These are phyloP conservation scores for Pangasianodon gigas DNA, from an alignment of 2,113 vertebrate species.

Conservation along the genomic window DNA sequence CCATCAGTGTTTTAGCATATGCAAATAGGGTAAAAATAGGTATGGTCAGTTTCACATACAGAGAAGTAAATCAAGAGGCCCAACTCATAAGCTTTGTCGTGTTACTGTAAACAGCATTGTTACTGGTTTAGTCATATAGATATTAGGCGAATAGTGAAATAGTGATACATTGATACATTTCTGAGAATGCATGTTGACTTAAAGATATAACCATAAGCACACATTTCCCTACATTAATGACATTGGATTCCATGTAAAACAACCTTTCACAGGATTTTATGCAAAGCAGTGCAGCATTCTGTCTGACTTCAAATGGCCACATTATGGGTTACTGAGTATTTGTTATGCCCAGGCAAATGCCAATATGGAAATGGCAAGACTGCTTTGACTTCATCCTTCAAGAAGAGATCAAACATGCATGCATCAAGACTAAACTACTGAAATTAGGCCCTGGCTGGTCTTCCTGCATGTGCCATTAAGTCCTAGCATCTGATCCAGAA, in stretches of 20 bases:
- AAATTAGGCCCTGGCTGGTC: background rate
- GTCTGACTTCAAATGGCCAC: background rate
- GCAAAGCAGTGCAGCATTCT: constrained; percentile 19
- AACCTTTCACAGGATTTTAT: background rate
- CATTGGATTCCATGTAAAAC: background rate
- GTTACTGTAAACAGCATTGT: background rate
- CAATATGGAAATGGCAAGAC: background rate
- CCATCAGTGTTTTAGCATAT: background rate
- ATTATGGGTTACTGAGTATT: background rate
- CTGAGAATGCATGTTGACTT: constrained; percentile 5
- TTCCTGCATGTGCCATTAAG: background rate
- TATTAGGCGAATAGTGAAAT: background rate
- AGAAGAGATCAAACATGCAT: background rate
- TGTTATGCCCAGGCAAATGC: background rate
- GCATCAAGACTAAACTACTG: background rate
- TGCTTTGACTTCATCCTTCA: background rate
- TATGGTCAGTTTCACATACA: background rate
- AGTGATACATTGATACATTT: background rate
- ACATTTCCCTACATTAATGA: background rate
- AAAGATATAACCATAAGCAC: background rate
- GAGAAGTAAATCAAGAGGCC: background rate
- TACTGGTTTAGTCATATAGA: background rate
- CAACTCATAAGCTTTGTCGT: background rate
- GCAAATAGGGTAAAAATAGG: constrained; percentile 22
- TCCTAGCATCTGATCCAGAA: background rate